Base-by-base conservation (phyloP, 2,113 vertebrate species). In the Anoplopoma fimbria region DNA sequence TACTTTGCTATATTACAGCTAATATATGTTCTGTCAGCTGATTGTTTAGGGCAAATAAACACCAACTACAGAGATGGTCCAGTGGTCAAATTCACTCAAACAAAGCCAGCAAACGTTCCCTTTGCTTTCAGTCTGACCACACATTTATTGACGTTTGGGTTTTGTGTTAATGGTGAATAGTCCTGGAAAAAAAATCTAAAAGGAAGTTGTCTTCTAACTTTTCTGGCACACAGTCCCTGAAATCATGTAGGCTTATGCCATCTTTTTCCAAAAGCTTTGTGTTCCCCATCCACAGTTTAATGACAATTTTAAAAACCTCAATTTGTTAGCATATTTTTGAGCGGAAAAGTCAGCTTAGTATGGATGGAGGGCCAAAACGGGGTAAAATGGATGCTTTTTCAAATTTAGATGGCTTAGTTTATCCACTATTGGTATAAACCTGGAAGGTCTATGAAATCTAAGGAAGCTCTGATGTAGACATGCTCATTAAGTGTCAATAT, bases 401-500 rank as follows among this genome's bases (percentile, higher is more conserved):
- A 64, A 76, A 55, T 70, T 29, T 5, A 51, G 33, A 72, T 45
- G 65, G 58, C 23, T n/a, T 47, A 27, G 40, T 33, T 70, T 21
- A 38, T 60, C 29, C 23, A 40, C 40, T 13, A 36, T 33, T 45
- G 17, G 29, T 42, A 62, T 49, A 69, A 73, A 58, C 17, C 38
- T 72, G 38, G n/a, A 12, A 3, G 49, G n/a, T 34, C 61, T 40
- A 21, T 49, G 21, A 62, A n/a, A 34, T 21, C n/a, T 57, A 47
- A 65, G 23, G 6, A 4, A 62, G 36, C 12, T 47, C 33, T 36
- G 2, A 33, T 31, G 61, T 23, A 14, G 34, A 73, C 6, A 1
- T 36, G 47, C 15, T 73, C 53, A 74, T 69, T 62, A 86, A 49
- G 67, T 57, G 79, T 77, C 63, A 36, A 79, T 82, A 65, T 55